phyloP scores from a whole-genome alignment of 2,888 invertebrate genomes.

The Volucella zonaria region DNA sequence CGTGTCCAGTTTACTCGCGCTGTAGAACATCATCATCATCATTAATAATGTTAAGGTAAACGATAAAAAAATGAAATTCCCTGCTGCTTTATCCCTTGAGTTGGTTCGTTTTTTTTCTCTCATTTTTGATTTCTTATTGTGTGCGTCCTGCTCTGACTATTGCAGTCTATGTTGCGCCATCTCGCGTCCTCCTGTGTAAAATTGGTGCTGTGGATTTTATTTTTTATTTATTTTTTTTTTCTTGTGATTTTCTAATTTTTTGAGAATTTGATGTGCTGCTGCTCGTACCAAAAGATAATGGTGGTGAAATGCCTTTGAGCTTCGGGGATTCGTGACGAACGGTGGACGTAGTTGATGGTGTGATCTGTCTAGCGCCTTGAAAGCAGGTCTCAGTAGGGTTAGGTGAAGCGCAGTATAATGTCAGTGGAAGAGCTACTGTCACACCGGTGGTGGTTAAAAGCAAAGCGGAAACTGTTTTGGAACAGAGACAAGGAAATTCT shows the following conservation, averaged over 20 bases:
- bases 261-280: too few relatives aligned
- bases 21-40: conserved; percentile 56
- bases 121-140: conserved; percentile 49
- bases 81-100: conserved; percentile 64
- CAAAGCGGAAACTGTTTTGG: not conserved
- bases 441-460: conserved; percentile 37
- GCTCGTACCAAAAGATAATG: conserved; percentile 33
- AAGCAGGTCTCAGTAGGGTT: not conserved
- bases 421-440: conserved; percentile 47
- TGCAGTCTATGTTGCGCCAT: conserved; percentile 61
- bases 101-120: conserved; percentile 52
- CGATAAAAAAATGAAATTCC: conserved; percentile 59
- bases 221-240: conserved; percentile 38
- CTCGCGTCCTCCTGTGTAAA: conserved; percentile 57
- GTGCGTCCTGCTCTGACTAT: conserved; percentile 68
- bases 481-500: conserved; percentile 23
- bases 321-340: conserved; percentile 35
- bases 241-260: conserved; percentile 22
- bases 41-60: conserved; percentile 73
- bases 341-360: not conserved
- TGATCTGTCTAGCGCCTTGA: not conserved
- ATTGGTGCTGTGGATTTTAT: conserved; percentile 67
- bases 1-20: conserved; percentile 50
- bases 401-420: conserved; percentile 18
- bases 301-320: conserved; percentile 47